Percentiles rank a stretch among this genome's conserved stretches.
These are phyloP conservation scores for Ciconia stormi DNA, from an alignment of 2,113 vertebrate species.

Conservation along the genomic window DNA sequence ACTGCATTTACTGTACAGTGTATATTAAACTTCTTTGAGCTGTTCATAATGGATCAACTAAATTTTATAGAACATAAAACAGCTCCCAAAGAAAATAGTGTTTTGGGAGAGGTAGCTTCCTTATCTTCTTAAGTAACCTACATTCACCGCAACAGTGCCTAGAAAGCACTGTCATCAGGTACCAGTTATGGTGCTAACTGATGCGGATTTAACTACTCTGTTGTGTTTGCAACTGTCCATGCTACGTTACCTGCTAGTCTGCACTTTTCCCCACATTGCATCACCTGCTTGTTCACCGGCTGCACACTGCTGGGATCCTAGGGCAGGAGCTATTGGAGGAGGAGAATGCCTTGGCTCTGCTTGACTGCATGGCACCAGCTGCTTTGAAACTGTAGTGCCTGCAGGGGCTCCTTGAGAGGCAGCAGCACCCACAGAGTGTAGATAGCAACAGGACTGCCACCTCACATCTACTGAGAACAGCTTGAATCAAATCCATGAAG, in stretches of 20 bases:
- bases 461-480: background rate
- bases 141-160: background rate
- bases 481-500: background rate
- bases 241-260: background rate
- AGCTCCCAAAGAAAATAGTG: background rate
- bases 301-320: background rate
- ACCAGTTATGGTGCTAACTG: background rate
- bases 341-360: background rate
- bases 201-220: background rate
- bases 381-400: background rate
- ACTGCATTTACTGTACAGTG: background rate
- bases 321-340: background rate
- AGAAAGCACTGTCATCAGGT: background rate
- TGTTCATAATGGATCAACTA: background rate
- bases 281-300: background rate
- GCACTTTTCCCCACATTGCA: rapidly evolving
- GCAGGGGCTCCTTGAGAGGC: background rate
- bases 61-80: background rate
- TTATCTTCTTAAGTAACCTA: background rate
- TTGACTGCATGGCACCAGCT: background rate
- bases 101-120: background rate
- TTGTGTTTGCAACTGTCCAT: background rate
- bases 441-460: background rate
- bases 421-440: background rate
- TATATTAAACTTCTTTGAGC: background rate